Evolutionary conservation across 37 sponge, comb jelly and placozoan species (phyloP), one percentile per base, ranked within the genome.

Genomic region (Hormiphora californensis): DNA sequence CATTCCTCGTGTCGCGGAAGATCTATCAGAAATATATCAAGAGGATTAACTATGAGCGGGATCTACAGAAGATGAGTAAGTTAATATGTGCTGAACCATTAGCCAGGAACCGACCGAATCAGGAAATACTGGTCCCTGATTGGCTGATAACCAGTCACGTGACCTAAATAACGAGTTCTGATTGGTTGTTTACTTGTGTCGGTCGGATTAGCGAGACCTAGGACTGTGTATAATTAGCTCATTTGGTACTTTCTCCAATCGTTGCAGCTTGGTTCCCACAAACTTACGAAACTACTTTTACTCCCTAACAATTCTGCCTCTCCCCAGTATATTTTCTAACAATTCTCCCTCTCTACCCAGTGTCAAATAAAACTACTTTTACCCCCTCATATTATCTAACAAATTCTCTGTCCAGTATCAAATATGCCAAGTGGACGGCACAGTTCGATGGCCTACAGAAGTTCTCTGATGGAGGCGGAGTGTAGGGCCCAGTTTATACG

Each of bases 391-490:
- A 49, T 49, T 49, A 49, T 15, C 53, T 49, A 49, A 59, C 68
- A 27, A 65, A 5, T 19, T 30, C 68, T 65, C 38, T 4, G 40
- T 41, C 25, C 81, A 73, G 81, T 73, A 5, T 73, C 81, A 1
- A 73, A 46, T 73, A 73, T 73, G 81, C 81, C 81, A 0, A 25
- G 43, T 46, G n/a, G n/a, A n/a, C 35, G 81, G 38, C 81, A 73
- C 81, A 73, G 81, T 28, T 73, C 81, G 81, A 73, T 73, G 81
- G 81, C 81, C 12, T 73, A 73, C 81, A 25, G 81, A 43, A 43
- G 46, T 28, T 73, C 81, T 11, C 81, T 73, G 21, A 73, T 73
- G 81, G 81, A 73, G 46, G 81, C 81, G 4, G 81, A 73, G 44
- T 73, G 81, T 41, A 39, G 81, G 22, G 81, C 81, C 4, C 81